phyloP scores from a whole-genome alignment of 2,888 invertebrate genomes.

The Ommatoiulus sabulosus region DNA sequence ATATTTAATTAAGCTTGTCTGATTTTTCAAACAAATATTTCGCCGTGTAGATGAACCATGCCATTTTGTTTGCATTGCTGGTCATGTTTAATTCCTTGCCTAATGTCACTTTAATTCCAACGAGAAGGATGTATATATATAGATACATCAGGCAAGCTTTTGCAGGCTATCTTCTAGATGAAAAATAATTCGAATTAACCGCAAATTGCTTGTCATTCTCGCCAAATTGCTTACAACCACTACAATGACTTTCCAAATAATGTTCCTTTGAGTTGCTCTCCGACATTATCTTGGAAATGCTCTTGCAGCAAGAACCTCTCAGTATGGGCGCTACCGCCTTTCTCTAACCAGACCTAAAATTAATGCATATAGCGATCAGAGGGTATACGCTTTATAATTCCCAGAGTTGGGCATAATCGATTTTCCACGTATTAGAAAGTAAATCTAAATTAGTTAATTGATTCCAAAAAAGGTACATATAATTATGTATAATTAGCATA shows the following conservation, averaged over 20 bases:
- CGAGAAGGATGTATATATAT: too few relatives aligned
- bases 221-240: background rate
- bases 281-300: background rate
- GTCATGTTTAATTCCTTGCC: background rate
- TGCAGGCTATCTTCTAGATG: background rate
- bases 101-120: background rate
- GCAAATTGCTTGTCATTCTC: background rate
- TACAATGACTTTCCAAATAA: background rate
- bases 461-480: too few relatives aligned
- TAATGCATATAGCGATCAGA: too few relatives aligned
- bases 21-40: background rate
- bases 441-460: too few relatives aligned
- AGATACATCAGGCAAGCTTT: background rate
- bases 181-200: background rate
- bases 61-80: background rate
- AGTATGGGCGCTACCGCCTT: too few relatives aligned
- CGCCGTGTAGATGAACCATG: background rate
- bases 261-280: background rate
- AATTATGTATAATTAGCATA: too few relatives aligned
- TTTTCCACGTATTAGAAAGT: too few relatives aligned
- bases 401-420: too few relatives aligned
- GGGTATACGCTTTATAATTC: too few relatives aligned
- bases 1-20: background rate
- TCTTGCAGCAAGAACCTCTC: background rate
- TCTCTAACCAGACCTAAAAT: too few relatives aligned